Conservation (phyloP, 2,797 vertebrate genomes). For the Tapera naevia region DNA sequence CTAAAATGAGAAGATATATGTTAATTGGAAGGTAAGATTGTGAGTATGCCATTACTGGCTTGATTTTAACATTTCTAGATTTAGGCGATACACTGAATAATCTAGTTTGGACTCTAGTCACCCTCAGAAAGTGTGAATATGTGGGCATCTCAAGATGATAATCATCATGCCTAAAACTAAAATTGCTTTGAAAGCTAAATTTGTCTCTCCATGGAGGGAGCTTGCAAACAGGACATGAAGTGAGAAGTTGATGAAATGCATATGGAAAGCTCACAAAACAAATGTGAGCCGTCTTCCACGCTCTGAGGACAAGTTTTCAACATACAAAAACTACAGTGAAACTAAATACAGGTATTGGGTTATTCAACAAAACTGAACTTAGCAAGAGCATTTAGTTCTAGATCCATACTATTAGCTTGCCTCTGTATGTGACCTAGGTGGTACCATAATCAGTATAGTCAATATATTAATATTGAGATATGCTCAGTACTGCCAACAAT, state of each 20-base stretch:
- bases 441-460: not conserved
- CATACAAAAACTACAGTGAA: not conserved
- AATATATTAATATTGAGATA: not conserved
- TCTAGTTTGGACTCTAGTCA: not conserved
- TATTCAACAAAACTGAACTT: not conserved
- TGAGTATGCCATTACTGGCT: not conserved
- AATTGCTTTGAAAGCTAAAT: not conserved
- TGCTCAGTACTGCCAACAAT: not conserved
- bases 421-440: not conserved
- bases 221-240: not conserved
- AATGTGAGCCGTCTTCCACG: not conserved
- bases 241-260: not conserved
- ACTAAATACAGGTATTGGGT: not conserved
- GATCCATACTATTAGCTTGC: not conserved
- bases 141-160: not conserved
- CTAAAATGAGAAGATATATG: not conserved
- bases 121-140: not conserved
- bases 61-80: not conserved
- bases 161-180: not conserved
- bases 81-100: not conserved
- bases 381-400: not conserved
- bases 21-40: not conserved
- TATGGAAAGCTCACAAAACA: not conserved
- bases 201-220: not conserved
- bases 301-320: not conserved